Evolutionary conservation across 2,113 vertebrate genomes (phyloP), one percentile per base, ranked within the genome.

Genomic region (Cheirogaleus medius): DNA sequence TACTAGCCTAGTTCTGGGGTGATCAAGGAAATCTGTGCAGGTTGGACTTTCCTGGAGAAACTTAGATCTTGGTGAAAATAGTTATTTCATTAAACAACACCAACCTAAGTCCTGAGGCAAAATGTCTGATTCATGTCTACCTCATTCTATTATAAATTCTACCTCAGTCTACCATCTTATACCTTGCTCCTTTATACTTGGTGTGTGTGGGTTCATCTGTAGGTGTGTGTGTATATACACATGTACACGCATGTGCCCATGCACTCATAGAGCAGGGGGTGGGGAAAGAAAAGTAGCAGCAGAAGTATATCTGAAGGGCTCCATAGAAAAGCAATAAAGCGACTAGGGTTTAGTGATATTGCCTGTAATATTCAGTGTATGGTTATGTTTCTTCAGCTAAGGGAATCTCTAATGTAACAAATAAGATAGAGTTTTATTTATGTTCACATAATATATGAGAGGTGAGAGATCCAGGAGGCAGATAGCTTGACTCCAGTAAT

Each of bases 1-100:
- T 49, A 34, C 13, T 32, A 63, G 3, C 1, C 25, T 37, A n/a
- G 4, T n/a, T 32, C 18, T 13, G 58, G 12, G 14, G 13, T 0
- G 3, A 27, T 52, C 32, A 47, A 58, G 77, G 25, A 54, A 66
- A 56, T 29, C 29, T 71, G 3, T 25, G 17, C 3, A 78, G 39
- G 10, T 39, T 60, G 21, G 69, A 14, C 0, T 27, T 90, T 80
- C 21, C 49, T 47, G 21, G 23, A 92, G 69, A 63, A 60, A 58
- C 15, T 47, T n/a, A 90, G 10, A 64, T 8, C 49, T 95, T 71
- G 21, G 12, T 44, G 17, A 76, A 83, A 80, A 39, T 10, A 34
- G 8, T 60, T 37, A 74, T 39, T 32, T 90, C 20, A 63, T 39
- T n/a, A 78, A 47, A 29, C 32, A 66, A 13, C 9, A 42, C 12